Percentiles rank a stretch among this genome's conserved stretches.
phyloP scores from a whole-genome alignment of 2,888 invertebrate genomes.

The Arctia plantaginis region DNA sequence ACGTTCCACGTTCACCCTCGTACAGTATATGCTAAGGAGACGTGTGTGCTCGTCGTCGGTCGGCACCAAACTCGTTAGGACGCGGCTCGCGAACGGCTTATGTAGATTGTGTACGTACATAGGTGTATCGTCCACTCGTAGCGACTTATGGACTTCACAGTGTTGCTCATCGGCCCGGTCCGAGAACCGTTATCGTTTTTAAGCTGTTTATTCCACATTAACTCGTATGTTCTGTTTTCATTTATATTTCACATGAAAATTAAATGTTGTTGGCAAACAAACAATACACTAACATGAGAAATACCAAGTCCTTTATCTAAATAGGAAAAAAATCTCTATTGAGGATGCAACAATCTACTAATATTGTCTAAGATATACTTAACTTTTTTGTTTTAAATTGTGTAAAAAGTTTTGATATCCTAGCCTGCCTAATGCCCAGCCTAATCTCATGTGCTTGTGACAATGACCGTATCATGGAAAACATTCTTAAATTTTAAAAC shows the following conservation, averaged over 20 bases:
- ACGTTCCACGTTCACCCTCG: slow-evolving; percentile 73
- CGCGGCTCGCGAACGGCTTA: slow-evolving; percentile 62
- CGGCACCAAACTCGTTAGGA: slow-evolving; percentile 73
- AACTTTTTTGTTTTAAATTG: not conserved
- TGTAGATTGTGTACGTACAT: slow-evolving; percentile 42
- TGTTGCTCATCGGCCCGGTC: slow-evolving; percentile 3
- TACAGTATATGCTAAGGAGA: slow-evolving; percentile 51
- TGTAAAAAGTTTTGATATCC: not conserved
- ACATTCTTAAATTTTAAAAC: too few species aligned
- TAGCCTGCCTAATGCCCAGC: too few species aligned
- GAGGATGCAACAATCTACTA: not conserved
- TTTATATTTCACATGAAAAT: not conserved
- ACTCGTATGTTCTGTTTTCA: not conserved
- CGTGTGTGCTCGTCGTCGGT: slow-evolving; percentile 67
- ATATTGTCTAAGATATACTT: not conserved
- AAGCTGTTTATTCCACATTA: slow-evolving; percentile 1
- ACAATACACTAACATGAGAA: not conserved
- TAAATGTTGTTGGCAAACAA: not conserved
- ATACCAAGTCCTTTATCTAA: not conserved
- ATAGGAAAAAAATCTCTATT: not conserved
- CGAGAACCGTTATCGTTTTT: not conserved
- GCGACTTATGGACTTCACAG: slow-evolving; percentile 25
- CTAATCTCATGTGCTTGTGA: not conserved
- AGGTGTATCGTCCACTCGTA: slow-evolving; percentile 32
- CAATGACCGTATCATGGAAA: too few species aligned